These are phyloP conservation scores for Drosophila subobscura DNA, from an alignment of 1,140 invertebrate species.

Conservation along the genomic window DNA sequence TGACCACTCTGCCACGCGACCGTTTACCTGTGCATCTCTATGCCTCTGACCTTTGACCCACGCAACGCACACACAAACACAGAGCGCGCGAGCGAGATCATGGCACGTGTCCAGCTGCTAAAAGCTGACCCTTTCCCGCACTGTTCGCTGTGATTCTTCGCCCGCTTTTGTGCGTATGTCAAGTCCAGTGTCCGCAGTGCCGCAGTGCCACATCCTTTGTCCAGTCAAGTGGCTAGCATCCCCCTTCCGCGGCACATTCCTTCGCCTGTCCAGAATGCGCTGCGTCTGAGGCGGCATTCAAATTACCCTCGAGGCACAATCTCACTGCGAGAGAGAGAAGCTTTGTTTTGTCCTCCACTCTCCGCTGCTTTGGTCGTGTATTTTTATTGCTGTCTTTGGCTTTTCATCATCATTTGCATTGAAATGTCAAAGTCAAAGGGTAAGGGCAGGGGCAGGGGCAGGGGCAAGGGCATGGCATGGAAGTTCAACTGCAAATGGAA, in stretches of 20 bases:
- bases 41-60: no score
- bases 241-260: slow-evolving; percentile 21
- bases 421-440: slow-evolving; percentile 77
- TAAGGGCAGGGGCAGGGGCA: background rate
- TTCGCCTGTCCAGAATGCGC: slow-evolving; percentile 42
- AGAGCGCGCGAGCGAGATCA: background rate
- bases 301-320: slow-evolving; percentile 74
- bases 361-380: slow-evolving; percentile 6
- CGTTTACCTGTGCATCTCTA: no score
- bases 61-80: no score
- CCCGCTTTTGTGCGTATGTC: slow-evolving; percentile 71
- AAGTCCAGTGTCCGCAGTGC: slow-evolving; percentile 51
- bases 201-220: slow-evolving; percentile 58
- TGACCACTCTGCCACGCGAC: slow-evolving; percentile 3
- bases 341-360: slow-evolving; percentile 50
- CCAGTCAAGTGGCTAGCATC: slow-evolving; percentile 66
- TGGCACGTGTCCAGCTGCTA: slow-evolving; percentile 5
- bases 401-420: slow-evolving; percentile 80
- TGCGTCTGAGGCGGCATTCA: slow-evolving; percentile 50
- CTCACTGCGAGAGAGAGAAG: slow-evolving; percentile 17
- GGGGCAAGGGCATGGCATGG: slow-evolving; percentile 17
- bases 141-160: slow-evolving; percentile 5
- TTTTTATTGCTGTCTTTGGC: slow-evolving; percentile 77
- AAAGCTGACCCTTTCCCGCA: slow-evolving; percentile 9
- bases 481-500: no score